Evolutionary conservation across 1,140 invertebrate genomes (phyloP), one percentile per base, ranked within the genome.

Genomic region (Drosophila mojavensis): DNA sequence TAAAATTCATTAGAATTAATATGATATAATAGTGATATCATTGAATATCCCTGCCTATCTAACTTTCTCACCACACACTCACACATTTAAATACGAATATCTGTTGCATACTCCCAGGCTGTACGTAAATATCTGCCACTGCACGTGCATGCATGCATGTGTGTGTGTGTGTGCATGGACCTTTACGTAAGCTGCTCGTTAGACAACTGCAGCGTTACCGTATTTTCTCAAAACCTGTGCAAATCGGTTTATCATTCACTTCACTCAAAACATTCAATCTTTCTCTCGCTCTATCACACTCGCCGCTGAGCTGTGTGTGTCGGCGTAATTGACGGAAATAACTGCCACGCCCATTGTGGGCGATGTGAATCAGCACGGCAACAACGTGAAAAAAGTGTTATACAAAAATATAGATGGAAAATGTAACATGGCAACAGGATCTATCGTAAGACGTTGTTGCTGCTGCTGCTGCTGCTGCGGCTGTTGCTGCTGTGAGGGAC

Each of bases 311-410:
- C 78, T 81, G 68, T 86, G 78, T 86, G 78, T 86, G 78, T 86
- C 69, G 82, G 83, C 76, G 79, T 88, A 88, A 88, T 88, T 88
- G 84, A 73, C 76, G 83, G 84, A 88, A 88, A 88, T 80, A 77
- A 88, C 78, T 88, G 83, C 83, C 83, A 88, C 83, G 83, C 83
- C 83, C 83, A 83, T 78, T 88, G 83, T 82, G 83, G 83, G 79
- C 79, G 62, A 77, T 60, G 74, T 51, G 45, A 54, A 6, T 3
- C 51, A 48, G 77, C 11, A 75, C 65, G 15, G 26, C 36, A 63
- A 74, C 60, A 24, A 50, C 28, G 48, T 20, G 9, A 71, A 51
- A 61, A 51, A 65, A n/a, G 28, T 30, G 4, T 30, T 30, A 30
- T 30, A 47, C 33, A 56, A 39, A 68, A 55, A 64, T 63, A 65